These are phyloP conservation scores for Girardinus metallicus DNA, from an alignment of 2,797 vertebrate species.

Conservation along the genomic window DNA sequence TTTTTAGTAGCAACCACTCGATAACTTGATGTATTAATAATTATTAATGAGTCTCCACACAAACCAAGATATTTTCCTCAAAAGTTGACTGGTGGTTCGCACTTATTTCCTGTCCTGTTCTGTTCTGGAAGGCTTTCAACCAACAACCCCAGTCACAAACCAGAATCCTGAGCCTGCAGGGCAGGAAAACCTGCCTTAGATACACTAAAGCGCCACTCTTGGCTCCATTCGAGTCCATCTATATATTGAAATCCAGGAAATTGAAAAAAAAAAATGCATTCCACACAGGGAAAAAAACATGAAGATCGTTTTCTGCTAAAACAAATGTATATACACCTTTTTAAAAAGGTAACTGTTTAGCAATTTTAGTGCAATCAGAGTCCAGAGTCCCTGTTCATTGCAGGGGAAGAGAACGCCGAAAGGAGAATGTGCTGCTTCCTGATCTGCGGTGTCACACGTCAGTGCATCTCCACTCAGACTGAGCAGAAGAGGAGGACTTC, in stretches of 20 bases:
- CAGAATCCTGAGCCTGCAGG: slow-evolving; percentile 38
- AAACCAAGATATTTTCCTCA: slow-evolving; percentile 7
- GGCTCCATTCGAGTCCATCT: not conserved
- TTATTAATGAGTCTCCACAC: not conserved
- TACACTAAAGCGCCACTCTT: slow-evolving; percentile 6
- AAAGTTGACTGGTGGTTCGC: slow-evolving; percentile 14
- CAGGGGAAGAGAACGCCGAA: slow-evolving; percentile 12
- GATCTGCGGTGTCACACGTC: slow-evolving; percentile 45
- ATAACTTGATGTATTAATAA: not conserved
- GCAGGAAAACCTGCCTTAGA: slow-evolving; percentile 28
- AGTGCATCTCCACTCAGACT: slow-evolving; percentile 29
- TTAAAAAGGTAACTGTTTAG: slow-evolving; percentile 22
- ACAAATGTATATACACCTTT: not conserved
- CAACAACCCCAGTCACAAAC: slow-evolving; percentile 31
- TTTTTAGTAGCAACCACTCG: not conserved
- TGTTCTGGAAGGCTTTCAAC: slow-evolving; percentile 25
- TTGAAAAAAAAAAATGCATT: not conserved
- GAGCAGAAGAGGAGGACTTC: slow-evolving; percentile 11
- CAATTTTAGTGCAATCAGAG: slow-evolving; percentile 27
- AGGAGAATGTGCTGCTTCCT: slow-evolving; percentile 36
- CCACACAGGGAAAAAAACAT: not conserved
- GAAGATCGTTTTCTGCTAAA: not conserved
- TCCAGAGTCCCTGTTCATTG: slow-evolving; percentile 55
- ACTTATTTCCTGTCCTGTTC: slow-evolving; percentile 49
- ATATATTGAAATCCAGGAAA: not conserved